Base-by-base conservation (phyloP, 2,797 vertebrate species). In the Nasua narica region DNA sequence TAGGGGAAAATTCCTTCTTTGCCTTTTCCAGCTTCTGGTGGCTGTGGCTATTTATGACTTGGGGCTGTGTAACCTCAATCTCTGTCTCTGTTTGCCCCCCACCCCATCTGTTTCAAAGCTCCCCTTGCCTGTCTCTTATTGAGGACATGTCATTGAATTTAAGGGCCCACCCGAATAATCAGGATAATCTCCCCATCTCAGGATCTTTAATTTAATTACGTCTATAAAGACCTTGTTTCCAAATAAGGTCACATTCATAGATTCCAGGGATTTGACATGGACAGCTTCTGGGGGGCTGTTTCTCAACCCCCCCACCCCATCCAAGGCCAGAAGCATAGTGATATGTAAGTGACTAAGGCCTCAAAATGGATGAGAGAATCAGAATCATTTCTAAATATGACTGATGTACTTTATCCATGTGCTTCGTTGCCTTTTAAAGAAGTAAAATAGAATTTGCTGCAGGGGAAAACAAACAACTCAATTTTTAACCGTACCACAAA, bases 381-480 rank as follows among this genome's bases (percentile, higher is more conserved):
- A 65, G 77, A 94, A 87, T 77, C 23, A 78, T 67, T 90, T 87
- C 19, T 37, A 60, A 58, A 87, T 77, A 50, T 77, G 37, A 29
- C 16, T n/a, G 16, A 46, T 87, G 4, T n/a, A 74, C 74, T 90
- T 92, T 46, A 52, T 74, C 76, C 74, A 74, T n/a, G 77, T 43
- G 29, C 29, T 95, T 92, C 58, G 35, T 87, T 97, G 56, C 23
- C 50, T 78, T 94, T 90, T 87, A 88, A 88, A 58, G 37, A 52
- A 13, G 52, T 60, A 65, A 90, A 89, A 78, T 65, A 81, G 86
- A 81, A 52, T 65, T 46, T 86, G 35, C 72, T n/a, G 27, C 6
- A 29, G 69, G 16, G 35, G 56, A 50, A 25, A 69, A 76, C 23
- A 83, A 83, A 65, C 14, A 85, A 25, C 32, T 92, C 37, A 43